A percentile compares a stretch with the other conserved stretches of the same genome.
These are phyloP conservation scores for Vesta saturnalis DNA, from an alignment of 2,888 invertebrate genomes.

Conservation along the genomic window DNA sequence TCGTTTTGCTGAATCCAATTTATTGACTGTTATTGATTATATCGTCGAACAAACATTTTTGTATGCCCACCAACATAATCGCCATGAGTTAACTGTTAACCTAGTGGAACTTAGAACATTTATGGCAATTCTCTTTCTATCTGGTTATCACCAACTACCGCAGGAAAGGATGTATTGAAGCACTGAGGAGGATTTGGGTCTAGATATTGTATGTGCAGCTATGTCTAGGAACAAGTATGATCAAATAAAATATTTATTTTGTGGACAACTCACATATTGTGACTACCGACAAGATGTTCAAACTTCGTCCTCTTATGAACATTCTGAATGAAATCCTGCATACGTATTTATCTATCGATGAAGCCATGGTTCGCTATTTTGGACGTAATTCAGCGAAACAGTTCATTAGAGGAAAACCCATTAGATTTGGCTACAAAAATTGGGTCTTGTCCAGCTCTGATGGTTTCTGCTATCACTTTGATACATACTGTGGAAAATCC, in stretches of 20 bases:
- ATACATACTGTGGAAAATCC: too few species aligned
- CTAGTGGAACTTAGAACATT: background rate
- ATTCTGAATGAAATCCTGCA: background rate
- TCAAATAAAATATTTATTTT: background rate
- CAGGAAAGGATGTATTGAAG: background rate
- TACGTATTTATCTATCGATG: too few species aligned
- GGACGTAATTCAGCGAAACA: too few species aligned
- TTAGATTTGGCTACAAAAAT: too few species aligned
- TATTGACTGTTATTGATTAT: too few species aligned
- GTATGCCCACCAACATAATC: background rate
- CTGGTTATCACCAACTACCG: background rate
- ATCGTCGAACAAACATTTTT: background rate
- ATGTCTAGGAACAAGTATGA: background rate
- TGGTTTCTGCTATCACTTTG: too few species aligned
- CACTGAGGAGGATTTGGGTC: background rate
- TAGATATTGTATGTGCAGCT: background rate
- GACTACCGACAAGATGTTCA: background rate
- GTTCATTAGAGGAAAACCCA: too few species aligned
- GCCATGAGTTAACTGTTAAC: background rate
- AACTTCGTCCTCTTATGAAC: background rate
- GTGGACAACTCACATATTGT: background rate
- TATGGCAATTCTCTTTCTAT: background rate
- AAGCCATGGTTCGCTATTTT: too few species aligned
- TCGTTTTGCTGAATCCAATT: too few species aligned
- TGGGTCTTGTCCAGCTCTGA: too few species aligned